Percentiles rank a stretch among this genome's conserved stretches.
These are phyloP conservation scores for Crematogaster levior DNA, from an alignment of 2,888 invertebrate genomes.

Conservation along the genomic window DNA sequence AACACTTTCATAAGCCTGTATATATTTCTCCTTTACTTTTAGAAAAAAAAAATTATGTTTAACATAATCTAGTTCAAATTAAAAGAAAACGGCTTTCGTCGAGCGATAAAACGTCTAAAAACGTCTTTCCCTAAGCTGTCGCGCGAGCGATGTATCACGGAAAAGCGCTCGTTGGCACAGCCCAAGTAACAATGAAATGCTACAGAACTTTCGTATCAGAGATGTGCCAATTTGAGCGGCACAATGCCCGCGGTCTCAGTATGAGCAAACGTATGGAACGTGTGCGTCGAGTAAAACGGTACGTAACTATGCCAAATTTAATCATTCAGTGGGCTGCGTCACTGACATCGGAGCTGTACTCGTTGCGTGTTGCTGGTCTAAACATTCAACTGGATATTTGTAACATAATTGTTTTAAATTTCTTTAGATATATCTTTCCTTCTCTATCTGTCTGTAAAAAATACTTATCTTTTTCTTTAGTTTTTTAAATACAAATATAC, in stretches of 20 bases:
- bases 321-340: slow-evolving; percentile 67
- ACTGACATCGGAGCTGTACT: slow-evolving; percentile 39
- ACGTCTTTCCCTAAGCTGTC: slow-evolving; percentile 55
- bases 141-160: slow-evolving; percentile 43
- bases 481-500: not conserved
- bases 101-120: slow-evolving; percentile 31
- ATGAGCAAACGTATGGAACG: slow-evolving; percentile 70
- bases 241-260: slow-evolving; percentile 77
- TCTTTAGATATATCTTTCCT: not conserved
- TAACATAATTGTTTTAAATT: not conserved
- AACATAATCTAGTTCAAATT: too few species aligned
- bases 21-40: too few species aligned
- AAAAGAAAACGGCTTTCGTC: not conserved
- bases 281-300: slow-evolving; percentile 66
- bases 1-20: too few species aligned
- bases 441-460: not conserved
- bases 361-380: not conserved
- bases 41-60: too few species aligned
- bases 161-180: slow-evolving; percentile 56
- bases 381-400: not conserved
- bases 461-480: not conserved
- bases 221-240: slow-evolving; percentile 80
- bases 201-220: slow-evolving; percentile 80
- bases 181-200: slow-evolving; percentile 68
- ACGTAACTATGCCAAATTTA: slow-evolving; percentile 78